Base-by-base conservation (phyloP, 2,113 vertebrate species). In the Limanda limanda region DNA sequence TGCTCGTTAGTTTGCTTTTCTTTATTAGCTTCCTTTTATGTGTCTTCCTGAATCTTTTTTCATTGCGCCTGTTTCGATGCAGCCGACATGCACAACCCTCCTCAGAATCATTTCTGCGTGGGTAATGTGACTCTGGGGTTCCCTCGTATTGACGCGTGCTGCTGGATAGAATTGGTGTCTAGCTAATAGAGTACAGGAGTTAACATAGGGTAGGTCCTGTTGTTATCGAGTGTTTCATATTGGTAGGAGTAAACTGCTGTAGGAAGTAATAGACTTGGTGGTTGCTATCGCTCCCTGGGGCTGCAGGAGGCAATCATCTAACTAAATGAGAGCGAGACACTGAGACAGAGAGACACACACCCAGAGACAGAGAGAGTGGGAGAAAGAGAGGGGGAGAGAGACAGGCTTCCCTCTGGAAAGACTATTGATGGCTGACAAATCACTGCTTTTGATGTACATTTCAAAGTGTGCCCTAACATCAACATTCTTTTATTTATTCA, bases 191-290 rank as follows among this genome's bases (percentile, higher is more conserved):
- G 89, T 91, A 88, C 80, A 85, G 82, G 88, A 90, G 88, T 84
- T 85, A 85, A 91, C 89, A 83, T 66, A 55, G 74, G 85, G 88
- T 90, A 90, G 86, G 90, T 83, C 89, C 84, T 80, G 90, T 90
- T 89, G 85, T 88, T 93, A 93, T 91, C 65, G 87, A 94, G 89
- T 88, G 83, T 78, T 91, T 93, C 88, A 92, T 93, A 91, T 93
- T 91, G 89, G 89, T 88, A 91, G 82, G 87, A 92, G 90, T 92
- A 89, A 88, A 93, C 92, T 89, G 91, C 91, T 91, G 90, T 86
- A 84, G 89, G 92, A 92, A 91, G 87, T 94, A 94, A 94, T 93
- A 91, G 92, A 92, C 90, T 91, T 84, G 82, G 86, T 88, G 87
- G 79, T 86, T 83, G 81, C 88, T 84, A 93, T 88, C 66, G 71